Evolutionary conservation across 2,113 vertebrate genomes (phyloP), one percentile per base, ranked within the genome.

Genomic region (Gnathochromis pfefferi): DNA sequence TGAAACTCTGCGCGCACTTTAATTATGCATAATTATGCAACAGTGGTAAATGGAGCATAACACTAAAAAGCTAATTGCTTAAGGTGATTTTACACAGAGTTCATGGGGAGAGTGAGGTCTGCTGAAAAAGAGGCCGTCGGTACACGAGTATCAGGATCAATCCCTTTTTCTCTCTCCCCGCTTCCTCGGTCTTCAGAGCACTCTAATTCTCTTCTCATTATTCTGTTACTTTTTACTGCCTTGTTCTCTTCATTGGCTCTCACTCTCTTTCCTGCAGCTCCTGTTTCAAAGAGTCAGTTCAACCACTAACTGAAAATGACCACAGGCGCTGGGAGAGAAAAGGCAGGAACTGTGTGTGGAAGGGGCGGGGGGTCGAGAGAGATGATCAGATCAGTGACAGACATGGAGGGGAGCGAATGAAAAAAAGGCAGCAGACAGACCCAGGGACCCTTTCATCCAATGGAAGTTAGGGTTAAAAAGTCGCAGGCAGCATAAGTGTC

Each of bases 281-380:
- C 80, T 88, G 80, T 85, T 92, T 91, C 89, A 91, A 84, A 84
- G 38, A 70, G 84, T 85, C 83, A 53, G 85, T 92, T 94, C 91
- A 92, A 88, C 94, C 92, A 93, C 84, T 83, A 83, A 63, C 90
- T 90, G 87, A 91, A 91, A 94, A 94, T 93, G 87, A 95, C 94
- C 91, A 84, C 86, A 73, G 93, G 91, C 92, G 73, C 60, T 88
- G 84, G 73, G 70, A 88, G 53, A 91, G 82, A 81, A 91, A 85
- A 88, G 88, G 85, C 82, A 89, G 60, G 83, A 84, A 89, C 89
- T 88, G 94, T 93, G 86, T 9, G 42, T 4, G 26, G 16, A 86
- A 9, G 42, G 81, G 38, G 40, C 4, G 60, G 55, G 68, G 49
- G 49, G 10, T 16, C n/a, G 12, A 47, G 35, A 58, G 85, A 83